Evolutionary conservation across 2,797 vertebrate species (phyloP).

Genomic region (Betta splendens): DNA sequence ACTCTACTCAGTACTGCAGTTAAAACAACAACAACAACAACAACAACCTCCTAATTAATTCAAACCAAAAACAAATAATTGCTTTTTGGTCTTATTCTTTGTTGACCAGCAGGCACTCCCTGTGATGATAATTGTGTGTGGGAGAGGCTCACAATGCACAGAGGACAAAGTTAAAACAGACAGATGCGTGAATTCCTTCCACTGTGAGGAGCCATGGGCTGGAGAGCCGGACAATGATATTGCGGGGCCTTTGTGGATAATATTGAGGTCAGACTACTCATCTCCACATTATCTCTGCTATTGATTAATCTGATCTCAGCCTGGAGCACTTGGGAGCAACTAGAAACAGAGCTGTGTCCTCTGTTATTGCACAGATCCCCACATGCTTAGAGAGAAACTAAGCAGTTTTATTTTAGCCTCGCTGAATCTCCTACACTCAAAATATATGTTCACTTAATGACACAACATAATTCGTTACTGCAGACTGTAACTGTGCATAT

Average conservation of each 20-base stretch:
- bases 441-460: neutral
- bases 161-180: slow-evolving; percentile 30
- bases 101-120: slow-evolving; percentile 8
- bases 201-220: slow-evolving; percentile 51
- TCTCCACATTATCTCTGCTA: slow-evolving; percentile 69
- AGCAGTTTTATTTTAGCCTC: slow-evolving; percentile 1
- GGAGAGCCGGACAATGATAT: slow-evolving; percentile 63
- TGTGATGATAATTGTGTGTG: slow-evolving; percentile 28
- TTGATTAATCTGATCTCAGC: slow-evolving; percentile 76
- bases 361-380: slow-evolving; percentile 41
- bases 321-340: slow-evolving; percentile 45
- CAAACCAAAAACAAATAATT: no score
- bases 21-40: no score
- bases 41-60: no score
- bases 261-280: slow-evolving; percentile 66
- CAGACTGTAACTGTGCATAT: slow-evolving; percentile 17
- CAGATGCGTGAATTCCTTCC: slow-evolving; percentile 64
- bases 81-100: slow-evolving; percentile 2
- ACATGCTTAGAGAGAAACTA: slow-evolving; percentile 13
- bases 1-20: no score
- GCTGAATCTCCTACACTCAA: slow-evolving; percentile 7
- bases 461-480: slow-evolving; percentile 11
- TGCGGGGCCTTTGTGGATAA: slow-evolving; percentile 58
- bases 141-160: slow-evolving; percentile 43
- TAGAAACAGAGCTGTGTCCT: slow-evolving; percentile 41